A percentile compares a stretch with the other conserved stretches of the same genome.
Evolutionary conservation across 2,113 vertebrate species (phyloP).

Genomic region (Zosterops borbonicus): DNA sequence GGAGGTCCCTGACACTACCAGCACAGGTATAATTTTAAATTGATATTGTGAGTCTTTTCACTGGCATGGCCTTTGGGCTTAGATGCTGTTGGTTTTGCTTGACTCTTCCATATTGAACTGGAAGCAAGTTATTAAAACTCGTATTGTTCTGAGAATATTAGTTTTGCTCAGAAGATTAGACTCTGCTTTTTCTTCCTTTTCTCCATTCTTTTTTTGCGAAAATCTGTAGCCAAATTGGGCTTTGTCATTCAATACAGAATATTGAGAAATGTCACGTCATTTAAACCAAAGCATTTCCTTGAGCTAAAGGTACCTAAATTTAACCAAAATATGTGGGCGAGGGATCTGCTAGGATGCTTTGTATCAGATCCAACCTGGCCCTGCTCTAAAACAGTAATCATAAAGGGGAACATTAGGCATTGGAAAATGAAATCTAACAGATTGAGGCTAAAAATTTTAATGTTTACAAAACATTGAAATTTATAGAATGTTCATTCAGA

Average conservation of each 20-base stretch:
- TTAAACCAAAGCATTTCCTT: not conserved
- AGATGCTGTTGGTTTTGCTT: not conserved
- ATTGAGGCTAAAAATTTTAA: not conserved
- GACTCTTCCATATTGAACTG: not conserved
- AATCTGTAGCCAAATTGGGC: not conserved
- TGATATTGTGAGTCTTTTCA: not conserved
- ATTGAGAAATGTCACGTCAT: not conserved
- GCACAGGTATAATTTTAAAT: not conserved
- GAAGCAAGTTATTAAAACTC: not conserved
- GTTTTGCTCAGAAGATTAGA: not conserved
- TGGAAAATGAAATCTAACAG: not conserved
- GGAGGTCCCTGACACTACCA: not conserved
- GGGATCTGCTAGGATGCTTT: not conserved
- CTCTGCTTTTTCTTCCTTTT: not conserved
- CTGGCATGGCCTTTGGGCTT: not conserved
- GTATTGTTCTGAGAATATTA: not conserved
- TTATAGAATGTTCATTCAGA: not conserved
- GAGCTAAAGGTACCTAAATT: not conserved
- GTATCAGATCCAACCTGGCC: not conserved
- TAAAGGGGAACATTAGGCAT: not conserved
- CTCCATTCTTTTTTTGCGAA: not conserved
- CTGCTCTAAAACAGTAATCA: not conserved
- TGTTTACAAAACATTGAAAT: not conserved
- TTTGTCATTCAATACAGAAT: not conserved
- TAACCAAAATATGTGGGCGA: not conserved